Conservation (phyloP, 2,888 invertebrate genomes). For the Acanthopleura granulata region DNA sequence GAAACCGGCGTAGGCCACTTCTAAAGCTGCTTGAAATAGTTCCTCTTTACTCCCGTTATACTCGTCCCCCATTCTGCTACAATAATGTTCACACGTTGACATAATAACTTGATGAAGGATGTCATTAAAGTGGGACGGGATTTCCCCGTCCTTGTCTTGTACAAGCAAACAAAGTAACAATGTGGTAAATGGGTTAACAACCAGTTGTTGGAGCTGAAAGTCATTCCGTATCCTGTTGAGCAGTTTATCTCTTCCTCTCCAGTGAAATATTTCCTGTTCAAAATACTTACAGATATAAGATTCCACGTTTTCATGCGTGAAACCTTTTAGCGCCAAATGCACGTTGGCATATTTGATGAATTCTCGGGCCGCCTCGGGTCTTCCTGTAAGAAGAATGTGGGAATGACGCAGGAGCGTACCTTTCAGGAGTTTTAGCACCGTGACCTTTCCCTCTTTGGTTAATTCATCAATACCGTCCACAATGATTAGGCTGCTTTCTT, state of each 20-base stretch:
- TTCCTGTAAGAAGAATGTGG: neutral
- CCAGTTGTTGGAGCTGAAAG: conserved; percentile 1
- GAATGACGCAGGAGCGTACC: neutral
- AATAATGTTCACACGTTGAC: neutral
- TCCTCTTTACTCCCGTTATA: neutral
- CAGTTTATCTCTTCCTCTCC: neutral
- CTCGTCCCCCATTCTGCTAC: neutral
- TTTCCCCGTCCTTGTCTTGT: neutral
- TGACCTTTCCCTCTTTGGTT: neutral
- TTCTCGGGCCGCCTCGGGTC: conserved; percentile 10
- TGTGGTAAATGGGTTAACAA: neutral
- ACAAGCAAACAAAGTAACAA: conserved; percentile 3
- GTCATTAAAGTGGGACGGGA: neutral
- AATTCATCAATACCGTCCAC: conserved; percentile 7
- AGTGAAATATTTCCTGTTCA: neutral
- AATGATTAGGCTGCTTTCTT: neutral
- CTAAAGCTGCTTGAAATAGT: neutral
- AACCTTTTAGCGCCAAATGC: neutral
- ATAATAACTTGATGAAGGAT: neutral
- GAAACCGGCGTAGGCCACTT: neutral
- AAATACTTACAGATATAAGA: conserved; percentile 9
- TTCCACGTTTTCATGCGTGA: neutral
- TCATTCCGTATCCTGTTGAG: neutral
- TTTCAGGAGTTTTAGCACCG: neutral
- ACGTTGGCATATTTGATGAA: neutral